phyloP scores from a whole-genome alignment of 2,888 invertebrate genomes.

The Erannis defoliaria region DNA sequence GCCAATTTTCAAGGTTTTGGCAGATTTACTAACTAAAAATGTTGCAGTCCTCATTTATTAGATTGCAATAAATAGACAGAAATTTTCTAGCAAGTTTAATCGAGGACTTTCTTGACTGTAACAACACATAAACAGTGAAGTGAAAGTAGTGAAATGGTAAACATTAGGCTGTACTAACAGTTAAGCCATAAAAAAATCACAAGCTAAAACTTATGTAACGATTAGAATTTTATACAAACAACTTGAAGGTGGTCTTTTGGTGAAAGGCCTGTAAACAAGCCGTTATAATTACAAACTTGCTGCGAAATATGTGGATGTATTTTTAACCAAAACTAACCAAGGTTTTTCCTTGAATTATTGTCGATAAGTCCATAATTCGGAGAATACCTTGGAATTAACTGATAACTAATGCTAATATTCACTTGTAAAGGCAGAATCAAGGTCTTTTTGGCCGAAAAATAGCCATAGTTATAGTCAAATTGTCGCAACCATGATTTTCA shows the following conservation, averaged over 20 bases:
- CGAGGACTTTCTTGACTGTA: too few relatives aligned
- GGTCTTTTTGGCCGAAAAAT: constrained; percentile 52
- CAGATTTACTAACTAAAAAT: too few relatives aligned
- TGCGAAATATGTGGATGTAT: neutral
- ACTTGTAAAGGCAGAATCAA: constrained; percentile 50
- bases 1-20: too few relatives aligned
- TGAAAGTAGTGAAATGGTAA: neutral
- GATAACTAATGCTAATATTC: constrained; percentile 49
- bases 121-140: neutral
- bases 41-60: too few relatives aligned
- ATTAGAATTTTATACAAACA: neutral
- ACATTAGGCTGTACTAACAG: neutral
- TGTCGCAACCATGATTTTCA: constrained; percentile 5
- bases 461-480: constrained; percentile 41
- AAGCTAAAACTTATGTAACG: constrained; percentile 6
- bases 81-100: too few relatives aligned
- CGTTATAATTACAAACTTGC: constrained; percentile 6
- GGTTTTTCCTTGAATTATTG: constrained; percentile 37
- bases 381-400: constrained; percentile 54
- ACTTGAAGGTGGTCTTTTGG: neutral
- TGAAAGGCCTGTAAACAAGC: constrained; percentile 29
- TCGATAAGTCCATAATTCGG: constrained; percentile 39
- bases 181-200: neutral
- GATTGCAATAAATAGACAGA: too few relatives aligned
- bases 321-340: neutral